Evolutionary conservation across 2,113 vertebrate genomes (phyloP), one percentile per base, ranked within the genome.

Genomic region (Psettodes erumei): DNA sequence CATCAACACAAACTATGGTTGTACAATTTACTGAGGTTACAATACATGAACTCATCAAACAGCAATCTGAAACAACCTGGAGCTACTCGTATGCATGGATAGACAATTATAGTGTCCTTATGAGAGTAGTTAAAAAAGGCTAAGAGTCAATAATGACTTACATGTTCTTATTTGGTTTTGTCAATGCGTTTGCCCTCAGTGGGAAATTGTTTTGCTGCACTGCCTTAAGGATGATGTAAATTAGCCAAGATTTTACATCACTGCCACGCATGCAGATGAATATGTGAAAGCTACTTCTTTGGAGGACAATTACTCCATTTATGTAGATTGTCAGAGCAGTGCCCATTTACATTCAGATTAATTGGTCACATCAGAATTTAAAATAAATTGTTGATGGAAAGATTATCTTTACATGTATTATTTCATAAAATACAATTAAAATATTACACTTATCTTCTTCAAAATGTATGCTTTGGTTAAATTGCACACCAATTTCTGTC

Each of bases 41-140:
- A 77, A n/a, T 62, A 62, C 84, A 77, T 67, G 71, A 82, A 85
- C 79, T 88, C 89, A 92, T 92, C 86, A 91, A 88, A 88, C 77
- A 76, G 56, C 59, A 55, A 80, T 91, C 79, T 67, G 72, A 83
- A 89, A 89, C 90, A 89, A 87, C 90, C 90, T 72, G 82, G 78
- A 91, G 91, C 86, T 79, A 88, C 71, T 72, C 48, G 82, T 82
- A 84, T 81, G 79, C 84, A 84, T 27, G 72, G 71, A 63, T 8
- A 87, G 90, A 91, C 88, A 89, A 92, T 93, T 89, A 89, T 61
- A 45, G 71, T 74, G 47, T 88, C 71, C 82, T 90, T 82, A 71
- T 75, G 88, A 92, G 86, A 90, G 91, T 85, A 86, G 89, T 93
- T 92, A 93, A 93, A 91, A 91, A 88, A 75, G 78, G 79, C 72